phyloP scores from a whole-genome alignment of 1,140 invertebrate species.

The Chlorops oryzae region DNA sequence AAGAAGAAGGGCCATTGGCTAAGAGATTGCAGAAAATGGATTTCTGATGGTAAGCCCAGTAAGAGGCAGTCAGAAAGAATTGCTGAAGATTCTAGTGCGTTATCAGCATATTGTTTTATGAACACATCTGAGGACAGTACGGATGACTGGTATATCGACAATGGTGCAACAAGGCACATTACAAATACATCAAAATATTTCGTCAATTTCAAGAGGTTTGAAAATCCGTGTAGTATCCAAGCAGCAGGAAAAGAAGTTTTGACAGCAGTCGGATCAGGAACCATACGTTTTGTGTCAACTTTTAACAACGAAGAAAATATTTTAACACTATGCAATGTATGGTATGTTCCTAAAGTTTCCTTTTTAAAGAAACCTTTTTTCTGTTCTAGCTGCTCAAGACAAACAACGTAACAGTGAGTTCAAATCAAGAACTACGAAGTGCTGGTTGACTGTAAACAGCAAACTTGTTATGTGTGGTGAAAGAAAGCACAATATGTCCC shows the following conservation, averaged over 20 bases:
- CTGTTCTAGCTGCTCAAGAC: constrained; percentile 26
- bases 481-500: too few species aligned
- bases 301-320: background rate
- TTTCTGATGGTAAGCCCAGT: constrained; percentile 26
- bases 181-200: constrained; percentile 24
- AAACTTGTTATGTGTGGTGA: too few species aligned
- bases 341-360: constrained; percentile 30
- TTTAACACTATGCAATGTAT: constrained; percentile 27
- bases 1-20: constrained; percentile 27
- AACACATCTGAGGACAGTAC: constrained; percentile 16
- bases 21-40: constrained; percentile 25
- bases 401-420: constrained; percentile 19
- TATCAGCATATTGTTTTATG: background rate
- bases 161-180: constrained; percentile 36
- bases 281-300: too few species aligned
- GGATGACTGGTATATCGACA: constrained; percentile 32
- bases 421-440: background rate
- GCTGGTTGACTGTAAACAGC: too few species aligned
- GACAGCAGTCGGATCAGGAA: constrained; percentile 24
- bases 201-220: constrained; percentile 22
- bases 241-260: constrained; percentile 24
- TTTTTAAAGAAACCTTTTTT: constrained; percentile 40
- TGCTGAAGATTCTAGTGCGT: constrained; percentile 15
- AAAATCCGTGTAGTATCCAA: constrained; percentile 16
- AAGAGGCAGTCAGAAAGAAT: too few species aligned